phyloP scores from a whole-genome alignment of 2,797 vertebrate genomes.

The Adelosebastes latens region DNA sequence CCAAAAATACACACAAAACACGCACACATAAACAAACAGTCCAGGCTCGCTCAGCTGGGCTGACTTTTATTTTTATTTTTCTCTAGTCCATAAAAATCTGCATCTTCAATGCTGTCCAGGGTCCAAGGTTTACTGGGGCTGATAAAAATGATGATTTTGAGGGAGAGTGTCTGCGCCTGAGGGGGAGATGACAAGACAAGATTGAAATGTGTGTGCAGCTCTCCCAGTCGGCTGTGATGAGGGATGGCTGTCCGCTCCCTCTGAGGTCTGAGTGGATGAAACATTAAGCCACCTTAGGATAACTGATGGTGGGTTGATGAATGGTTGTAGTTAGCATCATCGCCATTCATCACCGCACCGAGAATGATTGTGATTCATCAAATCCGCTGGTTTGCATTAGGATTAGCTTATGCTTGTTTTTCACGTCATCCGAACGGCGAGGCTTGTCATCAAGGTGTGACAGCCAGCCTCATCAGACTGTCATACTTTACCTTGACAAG shows the following conservation, averaged over 20 bases:
- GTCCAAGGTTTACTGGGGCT: constrained; percentile 70
- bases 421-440: constrained; percentile 32
- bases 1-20: constrained; percentile 25
- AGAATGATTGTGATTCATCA: constrained; percentile 71
- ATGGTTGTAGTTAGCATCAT: constrained; percentile 75
- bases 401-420: constrained; percentile 69
- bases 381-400: constrained; percentile 63
- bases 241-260: constrained; percentile 69
- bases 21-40: constrained; percentile 28
- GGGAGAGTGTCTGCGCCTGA: constrained; percentile 57
- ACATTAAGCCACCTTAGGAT: constrained; percentile 78
- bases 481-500: constrained; percentile 42
- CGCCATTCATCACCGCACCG: constrained; percentile 63
- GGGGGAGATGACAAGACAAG: constrained; percentile 73
- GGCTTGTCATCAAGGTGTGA: constrained; percentile 47
- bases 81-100: constrained; percentile 68
- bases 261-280: constrained; percentile 75
- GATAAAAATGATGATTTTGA: constrained; percentile 78
- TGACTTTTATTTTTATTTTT: constrained; percentile 36
- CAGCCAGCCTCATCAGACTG: constrained; percentile 37
- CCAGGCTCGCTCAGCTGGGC: not conserved
- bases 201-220: constrained; percentile 75
- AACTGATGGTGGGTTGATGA: constrained; percentile 75
- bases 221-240: constrained; percentile 67
- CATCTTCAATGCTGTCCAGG: constrained; percentile 56